Percentiles rank a stretch among this genome's conserved stretches.
Conservation (phyloP, 1,140 invertebrate genomes). For the Eueides isabella region DNA sequence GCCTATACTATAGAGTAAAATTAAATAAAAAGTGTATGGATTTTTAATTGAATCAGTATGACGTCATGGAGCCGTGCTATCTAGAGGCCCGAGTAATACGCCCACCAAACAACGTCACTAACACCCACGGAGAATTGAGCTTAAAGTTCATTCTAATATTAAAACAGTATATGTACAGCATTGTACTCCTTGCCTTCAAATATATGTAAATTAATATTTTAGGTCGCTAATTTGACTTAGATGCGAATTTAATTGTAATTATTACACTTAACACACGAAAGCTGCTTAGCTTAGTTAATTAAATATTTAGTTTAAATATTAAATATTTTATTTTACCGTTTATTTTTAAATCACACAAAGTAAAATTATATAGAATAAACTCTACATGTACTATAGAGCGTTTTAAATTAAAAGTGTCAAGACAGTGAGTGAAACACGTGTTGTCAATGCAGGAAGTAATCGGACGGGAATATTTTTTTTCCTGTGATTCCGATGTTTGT, state of each 20-base stretch:
- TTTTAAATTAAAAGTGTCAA: constrained; percentile 54
- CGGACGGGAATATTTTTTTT: constrained; percentile 37
- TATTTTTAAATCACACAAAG: neutral
- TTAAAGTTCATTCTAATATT: constrained; percentile 37
- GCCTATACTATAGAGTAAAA: too few species aligned
- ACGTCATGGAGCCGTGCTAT: constrained; percentile 36
- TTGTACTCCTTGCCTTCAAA: constrained; percentile 9
- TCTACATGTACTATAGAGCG: constrained; percentile 24
- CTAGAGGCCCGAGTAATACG: constrained; percentile 34
- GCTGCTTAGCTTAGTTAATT: neutral
- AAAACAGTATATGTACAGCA: constrained; percentile 19
- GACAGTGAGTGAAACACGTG: constrained; percentile 60
- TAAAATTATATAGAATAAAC: neutral
- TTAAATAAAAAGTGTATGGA: neutral
- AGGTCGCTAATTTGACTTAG: neutral
- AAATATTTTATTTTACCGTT: neutral
- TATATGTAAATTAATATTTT: neutral
- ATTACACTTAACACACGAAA: neutral
- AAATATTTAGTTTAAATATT: neutral
- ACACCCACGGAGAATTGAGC: constrained; percentile 29
- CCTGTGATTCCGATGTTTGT: neutral
- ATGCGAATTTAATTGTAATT: neutral
- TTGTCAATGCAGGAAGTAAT: constrained; percentile 68
- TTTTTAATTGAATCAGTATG: constrained; percentile 7
- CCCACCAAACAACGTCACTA: constrained; percentile 38